Conservation (phyloP, 1,140 invertebrate species). For the Druon quercuslanigerum region DNA sequence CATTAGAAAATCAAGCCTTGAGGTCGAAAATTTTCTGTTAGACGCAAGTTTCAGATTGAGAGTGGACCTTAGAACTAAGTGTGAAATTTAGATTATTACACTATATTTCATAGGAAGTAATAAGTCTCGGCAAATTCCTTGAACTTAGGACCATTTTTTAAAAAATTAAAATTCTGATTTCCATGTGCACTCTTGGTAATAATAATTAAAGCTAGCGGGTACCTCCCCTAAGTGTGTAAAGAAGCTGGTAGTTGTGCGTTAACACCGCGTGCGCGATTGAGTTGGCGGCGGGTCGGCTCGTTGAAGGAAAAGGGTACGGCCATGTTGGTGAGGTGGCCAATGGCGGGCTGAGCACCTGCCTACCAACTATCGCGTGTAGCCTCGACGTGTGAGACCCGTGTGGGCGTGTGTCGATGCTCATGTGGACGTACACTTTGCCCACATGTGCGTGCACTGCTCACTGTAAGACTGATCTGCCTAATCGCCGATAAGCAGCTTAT, state of each 20-base stretch:
- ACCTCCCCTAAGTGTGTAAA: constrained; percentile 57
- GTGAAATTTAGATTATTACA: no score
- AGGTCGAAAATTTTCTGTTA: no score
- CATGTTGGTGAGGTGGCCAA: constrained; percentile 75
- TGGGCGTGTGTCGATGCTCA: constrained; percentile 55
- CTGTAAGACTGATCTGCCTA: not conserved
- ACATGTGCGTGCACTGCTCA: constrained; percentile 37
- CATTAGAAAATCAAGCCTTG: no score
- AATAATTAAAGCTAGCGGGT: constrained; percentile 52
- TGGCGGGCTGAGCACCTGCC: constrained; percentile 74
- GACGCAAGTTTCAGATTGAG: no score
- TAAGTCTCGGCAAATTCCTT: no score
- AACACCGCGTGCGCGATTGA: constrained; percentile 58
- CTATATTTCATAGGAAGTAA: no score
- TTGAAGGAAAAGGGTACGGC: constrained; percentile 72
- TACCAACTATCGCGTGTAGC: constrained; percentile 68
- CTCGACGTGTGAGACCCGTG: constrained; percentile 63
- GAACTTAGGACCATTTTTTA: no score
- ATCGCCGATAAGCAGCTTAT: constrained; percentile 6
- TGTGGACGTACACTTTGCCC: constrained; percentile 48
- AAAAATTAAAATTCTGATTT: not conserved
- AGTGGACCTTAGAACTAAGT: no score
- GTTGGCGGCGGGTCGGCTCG: constrained; percentile 56
- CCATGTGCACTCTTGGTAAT: constrained; percentile 45
- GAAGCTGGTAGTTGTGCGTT: constrained; percentile 60